Conservation (phyloP, 2,113 vertebrate species). For the Lasiurus cinereus region DNA sequence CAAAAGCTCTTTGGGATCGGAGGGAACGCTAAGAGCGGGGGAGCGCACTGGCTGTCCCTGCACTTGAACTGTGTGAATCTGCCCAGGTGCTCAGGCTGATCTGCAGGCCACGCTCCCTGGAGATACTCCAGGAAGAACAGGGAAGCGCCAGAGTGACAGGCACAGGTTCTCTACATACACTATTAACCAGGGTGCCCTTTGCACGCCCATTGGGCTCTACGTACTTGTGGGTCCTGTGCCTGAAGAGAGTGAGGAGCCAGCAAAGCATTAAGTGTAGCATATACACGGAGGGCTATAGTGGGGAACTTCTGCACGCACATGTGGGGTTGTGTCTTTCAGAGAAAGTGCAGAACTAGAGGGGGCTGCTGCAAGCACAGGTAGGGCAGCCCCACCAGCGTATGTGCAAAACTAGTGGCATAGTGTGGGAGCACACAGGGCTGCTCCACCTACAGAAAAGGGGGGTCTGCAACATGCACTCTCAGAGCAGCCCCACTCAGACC, state of each 20-base stretch:
- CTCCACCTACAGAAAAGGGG: no score
- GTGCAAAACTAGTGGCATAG: background rate
- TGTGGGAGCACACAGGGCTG: no score
- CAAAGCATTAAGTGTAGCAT: background rate
- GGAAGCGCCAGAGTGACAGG: background rate
- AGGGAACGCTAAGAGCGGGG: no score
- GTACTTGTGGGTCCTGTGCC: background rate
- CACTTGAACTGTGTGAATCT: no score
- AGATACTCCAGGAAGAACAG: background rate
- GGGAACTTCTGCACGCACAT: background rate
- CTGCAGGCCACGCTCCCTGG: background rate
- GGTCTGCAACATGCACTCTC: no score
- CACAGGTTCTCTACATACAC: background rate
- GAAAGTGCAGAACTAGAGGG: background rate
- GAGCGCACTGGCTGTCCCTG: no score
- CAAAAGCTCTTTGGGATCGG: no score
- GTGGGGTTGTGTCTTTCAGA: background rate
- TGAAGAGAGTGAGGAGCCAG: background rate
- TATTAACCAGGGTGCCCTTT: background rate
- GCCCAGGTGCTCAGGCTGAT: background rate
- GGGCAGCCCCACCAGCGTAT: background rate
- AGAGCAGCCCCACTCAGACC: background rate
- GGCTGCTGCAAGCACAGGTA: background rate
- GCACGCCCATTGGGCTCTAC: background rate
- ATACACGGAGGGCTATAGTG: background rate